A percentile compares a stretch with the other conserved stretches of the same genome.
These are phyloP conservation scores for Ctenopoma kingsleyae DNA, from an alignment of 2,797 vertebrate genomes.

Conservation along the genomic window DNA sequence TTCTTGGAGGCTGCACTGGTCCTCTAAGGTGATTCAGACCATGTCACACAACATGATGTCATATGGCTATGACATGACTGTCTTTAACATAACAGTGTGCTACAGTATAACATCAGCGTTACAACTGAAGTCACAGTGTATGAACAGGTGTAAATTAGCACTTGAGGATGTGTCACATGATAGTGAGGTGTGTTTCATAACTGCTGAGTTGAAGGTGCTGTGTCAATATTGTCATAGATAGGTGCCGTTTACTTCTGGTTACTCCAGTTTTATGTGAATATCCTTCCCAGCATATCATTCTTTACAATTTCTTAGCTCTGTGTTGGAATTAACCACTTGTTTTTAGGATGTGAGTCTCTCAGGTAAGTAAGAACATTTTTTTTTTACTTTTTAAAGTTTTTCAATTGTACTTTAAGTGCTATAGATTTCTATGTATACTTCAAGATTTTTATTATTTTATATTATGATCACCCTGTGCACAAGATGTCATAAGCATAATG, in stretches of 20 bases:
- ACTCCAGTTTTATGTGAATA: slow-evolving; percentile 9
- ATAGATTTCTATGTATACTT: no score
- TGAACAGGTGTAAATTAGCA: slow-evolving; percentile 12
- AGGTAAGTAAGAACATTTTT: neutral
- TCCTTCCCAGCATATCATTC: neutral
- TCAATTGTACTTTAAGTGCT: no score
- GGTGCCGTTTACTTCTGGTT: slow-evolving; percentile 13
- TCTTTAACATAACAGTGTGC: no score
- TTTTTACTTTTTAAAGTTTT: neutral
- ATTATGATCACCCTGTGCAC: no score
- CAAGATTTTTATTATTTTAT: no score
- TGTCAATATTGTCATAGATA: neutral
- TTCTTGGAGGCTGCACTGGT: neutral
- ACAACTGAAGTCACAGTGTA: no score
- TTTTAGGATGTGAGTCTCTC: neutral
- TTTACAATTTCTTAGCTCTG: neutral
- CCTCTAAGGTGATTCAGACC: slow-evolving; percentile 31
- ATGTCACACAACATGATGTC: slow-evolving; percentile 8
- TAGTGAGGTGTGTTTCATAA: slow-evolving; percentile 22
- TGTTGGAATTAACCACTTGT: neutral
- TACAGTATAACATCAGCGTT: no score
- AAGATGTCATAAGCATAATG: no score
- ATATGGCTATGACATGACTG: neutral
- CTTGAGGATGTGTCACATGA: slow-evolving; percentile 15
- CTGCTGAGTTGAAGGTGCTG: slow-evolving; percentile 12